Evolutionary conservation across 2,797 vertebrate genomes (phyloP).

Genomic region (Poeciliopsis presidionis): DNA sequence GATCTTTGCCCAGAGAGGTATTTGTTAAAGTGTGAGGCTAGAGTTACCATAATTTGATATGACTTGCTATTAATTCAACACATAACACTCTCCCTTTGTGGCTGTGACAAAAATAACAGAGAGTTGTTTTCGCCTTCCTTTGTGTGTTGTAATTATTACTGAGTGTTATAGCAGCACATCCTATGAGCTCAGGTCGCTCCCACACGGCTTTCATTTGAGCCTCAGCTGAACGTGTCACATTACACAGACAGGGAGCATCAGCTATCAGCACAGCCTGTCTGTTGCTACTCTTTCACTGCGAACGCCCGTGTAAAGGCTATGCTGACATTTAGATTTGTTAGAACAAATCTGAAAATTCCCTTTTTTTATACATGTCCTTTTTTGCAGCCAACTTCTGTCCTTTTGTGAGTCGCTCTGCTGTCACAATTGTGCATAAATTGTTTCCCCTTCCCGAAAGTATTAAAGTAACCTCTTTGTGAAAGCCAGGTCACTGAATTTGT

Average conservation of each 20-base stretch:
- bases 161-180: background rate
- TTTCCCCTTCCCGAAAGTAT: background rate
- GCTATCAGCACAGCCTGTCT: background rate
- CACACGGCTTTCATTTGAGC: conserved; percentile 1
- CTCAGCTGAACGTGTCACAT: background rate
- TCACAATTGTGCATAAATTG: background rate
- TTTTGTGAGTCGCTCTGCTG: background rate
- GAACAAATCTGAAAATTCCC: background rate
- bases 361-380: background rate
- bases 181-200: background rate
- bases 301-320: background rate
- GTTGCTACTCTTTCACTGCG: background rate
- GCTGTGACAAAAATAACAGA: background rate
- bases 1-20: background rate
- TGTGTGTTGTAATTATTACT: background rate
- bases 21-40: background rate
- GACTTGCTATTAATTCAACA: background rate
- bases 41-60: background rate
- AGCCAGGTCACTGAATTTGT: background rate
- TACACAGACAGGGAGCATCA: background rate
- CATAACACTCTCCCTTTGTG: background rate
- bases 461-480: background rate
- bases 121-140: background rate
- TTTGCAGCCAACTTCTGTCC: background rate
- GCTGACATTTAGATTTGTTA: background rate